Percentiles rank a stretch among this genome's conserved stretches.
Evolutionary conservation across 2,888 invertebrate species (phyloP).

Genomic region (Chirona hameri): DNA sequence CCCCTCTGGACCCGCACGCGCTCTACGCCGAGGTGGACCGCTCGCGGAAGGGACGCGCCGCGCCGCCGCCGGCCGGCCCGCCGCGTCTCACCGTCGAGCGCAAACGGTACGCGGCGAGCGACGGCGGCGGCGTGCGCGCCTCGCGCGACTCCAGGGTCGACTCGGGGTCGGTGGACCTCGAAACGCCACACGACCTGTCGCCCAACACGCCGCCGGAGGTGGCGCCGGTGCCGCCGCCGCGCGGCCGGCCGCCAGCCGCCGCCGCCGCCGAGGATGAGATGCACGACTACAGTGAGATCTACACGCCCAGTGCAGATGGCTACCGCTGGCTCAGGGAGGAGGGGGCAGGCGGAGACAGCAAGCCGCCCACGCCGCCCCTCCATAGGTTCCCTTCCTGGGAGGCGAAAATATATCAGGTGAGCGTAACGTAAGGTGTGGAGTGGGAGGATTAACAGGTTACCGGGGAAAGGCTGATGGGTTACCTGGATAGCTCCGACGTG

Average conservation of each 20-base stretch:
- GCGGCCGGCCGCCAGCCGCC: slow-evolving; percentile 41
- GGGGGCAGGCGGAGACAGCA: slow-evolving; percentile 44
- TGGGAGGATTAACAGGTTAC: too few relatives aligned
- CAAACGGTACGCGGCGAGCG: background rate
- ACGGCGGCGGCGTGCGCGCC: slow-evolving; percentile 32
- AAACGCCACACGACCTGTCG: slow-evolving; percentile 47
- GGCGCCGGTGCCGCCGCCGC: slow-evolving; percentile 36
- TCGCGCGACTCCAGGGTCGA: slow-evolving; percentile 45
- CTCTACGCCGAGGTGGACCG: slow-evolving; percentile 42
- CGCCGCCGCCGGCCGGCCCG: slow-evolving; percentile 1
- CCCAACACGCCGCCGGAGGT: slow-evolving; percentile 46
- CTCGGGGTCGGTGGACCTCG: slow-evolving; percentile 48
- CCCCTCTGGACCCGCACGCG: slow-evolving; percentile 36
- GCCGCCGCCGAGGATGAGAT: slow-evolving; percentile 44
- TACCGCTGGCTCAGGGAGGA: slow-evolving; percentile 38
- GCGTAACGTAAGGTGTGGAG: background rate
- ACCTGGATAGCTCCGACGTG: too few relatives aligned
- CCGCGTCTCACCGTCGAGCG: slow-evolving; percentile 22
- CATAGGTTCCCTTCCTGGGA: slow-evolving; percentile 93
- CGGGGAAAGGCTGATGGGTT: too few relatives aligned
- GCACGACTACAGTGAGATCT: slow-evolving; percentile 91
- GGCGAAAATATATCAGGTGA: slow-evolving; percentile 89
- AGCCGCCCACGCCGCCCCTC: slow-evolving; percentile 83
- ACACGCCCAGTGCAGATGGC: slow-evolving; percentile 81
- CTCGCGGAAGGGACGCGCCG: slow-evolving; percentile 36